These are phyloP conservation scores for Drosophila demipolita DNA, from an alignment of 2,888 invertebrate species.

Conservation along the genomic window DNA sequence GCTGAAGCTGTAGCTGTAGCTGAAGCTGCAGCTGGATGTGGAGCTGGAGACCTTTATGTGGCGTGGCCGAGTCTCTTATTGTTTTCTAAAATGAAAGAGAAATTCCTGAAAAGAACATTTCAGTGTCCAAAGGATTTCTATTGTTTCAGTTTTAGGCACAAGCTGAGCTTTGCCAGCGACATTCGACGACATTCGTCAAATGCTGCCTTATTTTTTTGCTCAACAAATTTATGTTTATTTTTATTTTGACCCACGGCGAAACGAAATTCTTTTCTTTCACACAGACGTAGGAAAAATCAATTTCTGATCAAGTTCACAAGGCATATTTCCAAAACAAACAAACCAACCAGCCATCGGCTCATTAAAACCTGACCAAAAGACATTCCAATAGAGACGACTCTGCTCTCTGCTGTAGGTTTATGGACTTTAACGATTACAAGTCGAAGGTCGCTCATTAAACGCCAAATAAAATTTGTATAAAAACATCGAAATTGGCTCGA, in stretches of 20 bases:
- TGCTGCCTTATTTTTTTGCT: constrained; percentile 1
- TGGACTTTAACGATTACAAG: constrained; percentile 73
- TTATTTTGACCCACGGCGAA: constrained; percentile 30
- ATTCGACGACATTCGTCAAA: constrained; percentile 62
- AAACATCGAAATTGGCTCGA: constrained; percentile 68
- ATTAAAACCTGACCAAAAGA: constrained; percentile 72
- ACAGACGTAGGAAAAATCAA: constrained; percentile 35
- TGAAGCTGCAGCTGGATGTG: neutral
- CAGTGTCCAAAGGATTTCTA: constrained; percentile 76
- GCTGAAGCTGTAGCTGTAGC: too few species aligned
- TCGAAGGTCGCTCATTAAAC: constrained; percentile 81
- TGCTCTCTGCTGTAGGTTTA: constrained; percentile 74
- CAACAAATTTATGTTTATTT: constrained; percentile 8
- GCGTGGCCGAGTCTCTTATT: constrained; percentile 66
- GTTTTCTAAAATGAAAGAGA: constrained; percentile 71
- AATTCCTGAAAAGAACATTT: constrained; percentile 70
- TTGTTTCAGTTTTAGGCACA: constrained; percentile 54
- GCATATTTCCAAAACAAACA: constrained; percentile 64
- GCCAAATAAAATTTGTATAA: constrained; percentile 78
- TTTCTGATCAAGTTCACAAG: constrained; percentile 14
- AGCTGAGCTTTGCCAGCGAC: constrained; percentile 1
- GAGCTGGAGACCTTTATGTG: constrained; percentile 47
- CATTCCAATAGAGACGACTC: constrained; percentile 57
- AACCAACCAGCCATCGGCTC: constrained; percentile 46
- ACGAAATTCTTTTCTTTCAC: constrained; percentile 63